phyloP scores from a whole-genome alignment of 2,113 vertebrate species.

The Riparia riparia region DNA sequence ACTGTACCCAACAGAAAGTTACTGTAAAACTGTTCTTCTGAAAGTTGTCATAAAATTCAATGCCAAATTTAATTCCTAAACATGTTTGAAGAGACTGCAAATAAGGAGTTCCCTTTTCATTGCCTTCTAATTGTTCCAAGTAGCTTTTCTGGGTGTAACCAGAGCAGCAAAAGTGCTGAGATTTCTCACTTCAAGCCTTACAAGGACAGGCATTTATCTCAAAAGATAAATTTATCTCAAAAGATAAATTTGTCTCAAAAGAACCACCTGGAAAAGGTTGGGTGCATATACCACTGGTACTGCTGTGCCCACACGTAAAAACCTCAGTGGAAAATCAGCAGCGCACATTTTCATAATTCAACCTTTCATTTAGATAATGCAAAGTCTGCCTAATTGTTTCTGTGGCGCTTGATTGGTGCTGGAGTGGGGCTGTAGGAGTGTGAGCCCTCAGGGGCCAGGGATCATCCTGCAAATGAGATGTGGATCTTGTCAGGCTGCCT shows the following conservation, averaged over 20 bases:
- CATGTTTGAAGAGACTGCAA: fast-evolving
- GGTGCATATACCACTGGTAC: background rate
- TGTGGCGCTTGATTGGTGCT: background rate
- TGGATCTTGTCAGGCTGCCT: conserved; percentile 17
- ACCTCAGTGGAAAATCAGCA: background rate
- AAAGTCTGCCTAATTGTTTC: conserved; percentile 44
- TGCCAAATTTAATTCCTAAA: background rate
- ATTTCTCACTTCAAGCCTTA: background rate
- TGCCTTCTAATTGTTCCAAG: background rate
- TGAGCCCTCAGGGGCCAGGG: background rate
- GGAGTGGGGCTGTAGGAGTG: background rate
- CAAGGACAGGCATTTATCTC: background rate
- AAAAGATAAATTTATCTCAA: background rate
- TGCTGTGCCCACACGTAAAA: background rate
- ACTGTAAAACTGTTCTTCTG: background rate
- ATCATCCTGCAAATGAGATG: conserved; percentile 16
- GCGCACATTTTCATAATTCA: background rate
- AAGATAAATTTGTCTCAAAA: background rate
- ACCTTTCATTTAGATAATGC: conserved; percentile 22
- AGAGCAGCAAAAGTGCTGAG: background rate
- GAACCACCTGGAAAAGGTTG: background rate
- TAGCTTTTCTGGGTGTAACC: background rate
- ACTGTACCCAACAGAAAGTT: background rate
- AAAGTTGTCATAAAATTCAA: background rate
- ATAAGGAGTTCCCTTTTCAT: background rate